Percentiles rank a stretch among this genome's conserved stretches.
Evolutionary conservation across 2,797 vertebrate species (phyloP).

Genomic region (Anomalospiza imberbis): DNA sequence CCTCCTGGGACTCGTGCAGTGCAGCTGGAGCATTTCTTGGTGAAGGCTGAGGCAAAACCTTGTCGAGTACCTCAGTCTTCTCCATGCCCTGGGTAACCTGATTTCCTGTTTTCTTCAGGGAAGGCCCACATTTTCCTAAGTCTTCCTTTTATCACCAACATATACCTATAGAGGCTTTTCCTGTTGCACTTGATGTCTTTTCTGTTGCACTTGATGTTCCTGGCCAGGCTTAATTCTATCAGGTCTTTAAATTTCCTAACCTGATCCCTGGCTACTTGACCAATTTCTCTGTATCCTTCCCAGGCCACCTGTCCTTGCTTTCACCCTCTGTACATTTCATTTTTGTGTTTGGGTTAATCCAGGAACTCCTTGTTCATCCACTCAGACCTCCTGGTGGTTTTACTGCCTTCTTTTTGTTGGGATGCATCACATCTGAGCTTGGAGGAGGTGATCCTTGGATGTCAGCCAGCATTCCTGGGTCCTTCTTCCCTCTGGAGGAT

Average conservation of each 20-base stretch:
- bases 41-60: background rate
- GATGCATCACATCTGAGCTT: background rate
- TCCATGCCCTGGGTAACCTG: background rate
- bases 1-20: background rate
- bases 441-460: background rate
- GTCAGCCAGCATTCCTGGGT: background rate
- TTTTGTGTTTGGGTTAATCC: background rate
- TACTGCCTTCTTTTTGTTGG: background rate
- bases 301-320: background rate
- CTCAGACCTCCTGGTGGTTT: background rate
- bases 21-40: background rate
- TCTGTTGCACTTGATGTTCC: background rate
- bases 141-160: background rate
- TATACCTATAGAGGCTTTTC: background rate
- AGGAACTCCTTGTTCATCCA: background rate
- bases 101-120: background rate
- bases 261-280: background rate
- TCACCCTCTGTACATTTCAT: fast-evolving
- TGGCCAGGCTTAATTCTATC: background rate
- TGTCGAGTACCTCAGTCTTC: background rate
- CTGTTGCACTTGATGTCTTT: background rate
- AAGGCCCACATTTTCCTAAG: background rate
- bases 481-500: background rate
- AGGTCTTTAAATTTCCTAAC: background rate
- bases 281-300: background rate